Evolutionary conservation across 1,140 invertebrate genomes (phyloP).

Genomic region (Rhagoletis pomonella): DNA sequence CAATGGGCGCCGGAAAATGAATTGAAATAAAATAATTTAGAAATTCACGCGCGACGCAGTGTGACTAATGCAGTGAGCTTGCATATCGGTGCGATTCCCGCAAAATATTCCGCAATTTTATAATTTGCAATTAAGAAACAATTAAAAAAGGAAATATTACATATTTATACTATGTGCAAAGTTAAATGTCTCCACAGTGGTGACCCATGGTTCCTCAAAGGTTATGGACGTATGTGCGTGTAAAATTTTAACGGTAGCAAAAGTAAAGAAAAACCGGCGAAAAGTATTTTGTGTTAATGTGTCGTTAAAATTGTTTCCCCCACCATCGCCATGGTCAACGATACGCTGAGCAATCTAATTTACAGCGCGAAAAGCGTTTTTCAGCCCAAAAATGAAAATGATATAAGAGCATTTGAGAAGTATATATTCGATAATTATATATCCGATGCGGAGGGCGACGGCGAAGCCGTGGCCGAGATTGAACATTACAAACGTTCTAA

Average conservation of each 20-base stretch:
- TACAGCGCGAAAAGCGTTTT: slow-evolving; percentile 57
- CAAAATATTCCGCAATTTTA: no score
- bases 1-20: neutral
- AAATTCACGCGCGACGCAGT: neutral
- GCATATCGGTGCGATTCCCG: no score
- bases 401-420: slow-evolving; percentile 53
- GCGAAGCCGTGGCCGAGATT: neutral
- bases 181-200: neutral
- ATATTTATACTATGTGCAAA: no score
- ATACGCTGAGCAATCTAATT: slow-evolving; percentile 54
- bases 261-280: no score
- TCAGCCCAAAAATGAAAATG: slow-evolving; percentile 52
- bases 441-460: slow-evolving; percentile 17
- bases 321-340: slow-evolving; percentile 16
- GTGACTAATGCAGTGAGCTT: no score
- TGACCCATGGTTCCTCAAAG: neutral
- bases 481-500: slow-evolving; percentile 35
- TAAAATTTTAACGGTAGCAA: no score
- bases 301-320: no score
- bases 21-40: neutral
- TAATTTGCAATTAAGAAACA: no score
- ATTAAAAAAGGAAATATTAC: no score
- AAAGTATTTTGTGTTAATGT: no score
- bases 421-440: slow-evolving; percentile 55
- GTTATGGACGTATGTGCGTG: no score